Base-by-base conservation (phyloP, 1,140 invertebrate genomes). In the Drepana arcuata region DNA sequence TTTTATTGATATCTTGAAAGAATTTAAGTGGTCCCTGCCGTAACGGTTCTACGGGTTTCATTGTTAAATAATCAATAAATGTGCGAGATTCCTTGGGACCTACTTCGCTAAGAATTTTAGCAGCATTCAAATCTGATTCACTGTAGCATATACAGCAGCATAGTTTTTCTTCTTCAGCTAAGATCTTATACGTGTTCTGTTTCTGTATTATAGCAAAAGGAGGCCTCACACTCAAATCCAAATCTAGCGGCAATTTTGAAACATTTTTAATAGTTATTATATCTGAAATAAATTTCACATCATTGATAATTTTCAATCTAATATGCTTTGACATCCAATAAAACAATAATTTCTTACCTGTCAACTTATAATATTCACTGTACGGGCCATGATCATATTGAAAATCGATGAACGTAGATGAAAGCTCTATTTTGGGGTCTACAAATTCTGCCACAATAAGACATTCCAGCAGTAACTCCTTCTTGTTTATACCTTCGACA, bases 401-500 rank as follows among this genome's bases (percentile, higher is more conserved):
- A 46, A 78, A 69, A 3, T 78, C 68, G 29, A 82, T 29, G 5
- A 59, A 14, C 13, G 48, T 27, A 2, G 71, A 39, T 2, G 74
- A 79, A 7, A 79, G 9, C 51, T 75, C 69, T 35, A 82, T 71
- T 63, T 70, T 79, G 10, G 78, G 78, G 61, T 82, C 78, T 0
- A 79, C 74, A 40, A 82, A 82, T 45, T 77, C 74, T 0, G 64
- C 73, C 13, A 45, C 37, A 18, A 82, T 56, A 45, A 59, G 48
- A 27, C 74, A 79, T 36, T 79, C 74, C 14, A 79, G 33, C 27
- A 82, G 48, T 11, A 82, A 35, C 43, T 79, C 74, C 33, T 82
- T 82, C 32, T 82, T 82, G 45, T 82, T 82, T 6, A 82, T 65
- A 2, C 78, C 74, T 32, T 82, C 78, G 0, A 82, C 66, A 26